phyloP scores from a whole-genome alignment of 2,797 vertebrate species.

The Morelia viridis region DNA sequence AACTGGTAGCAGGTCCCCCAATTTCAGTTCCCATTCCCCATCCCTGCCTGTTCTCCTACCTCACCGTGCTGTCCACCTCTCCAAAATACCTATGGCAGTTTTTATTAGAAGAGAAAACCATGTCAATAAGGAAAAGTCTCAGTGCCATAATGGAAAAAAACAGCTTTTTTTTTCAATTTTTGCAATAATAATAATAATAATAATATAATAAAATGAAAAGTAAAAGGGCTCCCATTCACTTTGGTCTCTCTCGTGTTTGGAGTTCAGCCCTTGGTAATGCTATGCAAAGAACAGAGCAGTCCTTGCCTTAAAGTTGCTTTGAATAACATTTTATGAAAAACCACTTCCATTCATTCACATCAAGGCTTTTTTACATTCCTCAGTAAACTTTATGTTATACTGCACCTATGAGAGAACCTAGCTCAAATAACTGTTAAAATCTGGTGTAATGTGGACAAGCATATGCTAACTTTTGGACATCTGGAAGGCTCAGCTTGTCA shows the following conservation, averaged over 20 bases:
- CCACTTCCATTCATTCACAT: constrained; percentile 22
- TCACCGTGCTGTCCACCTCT: neutral
- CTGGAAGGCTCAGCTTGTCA: constrained; percentile 4
- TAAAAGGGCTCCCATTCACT: neutral
- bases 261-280: neutral
- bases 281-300: neutral
- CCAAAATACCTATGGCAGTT: neutral
- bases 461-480: neutral
- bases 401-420: constrained; percentile 26
- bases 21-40: neutral
- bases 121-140: neutral
- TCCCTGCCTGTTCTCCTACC: neutral
- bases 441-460: constrained; percentile 28
- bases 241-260: neutral
- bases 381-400: constrained; percentile 34
- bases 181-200: neutral
- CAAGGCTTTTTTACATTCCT: constrained; percentile 15
- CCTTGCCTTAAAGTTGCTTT: neutral
- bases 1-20: neutral
- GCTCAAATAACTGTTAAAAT: constrained; percentile 28
- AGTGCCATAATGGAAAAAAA: neutral
- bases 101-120: neutral
- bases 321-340: constrained; percentile 27
- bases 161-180: neutral
- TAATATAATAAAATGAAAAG: neutral